phyloP scores from a whole-genome alignment of 2,888 invertebrate genomes.

The Cephus rjabovi region DNA sequence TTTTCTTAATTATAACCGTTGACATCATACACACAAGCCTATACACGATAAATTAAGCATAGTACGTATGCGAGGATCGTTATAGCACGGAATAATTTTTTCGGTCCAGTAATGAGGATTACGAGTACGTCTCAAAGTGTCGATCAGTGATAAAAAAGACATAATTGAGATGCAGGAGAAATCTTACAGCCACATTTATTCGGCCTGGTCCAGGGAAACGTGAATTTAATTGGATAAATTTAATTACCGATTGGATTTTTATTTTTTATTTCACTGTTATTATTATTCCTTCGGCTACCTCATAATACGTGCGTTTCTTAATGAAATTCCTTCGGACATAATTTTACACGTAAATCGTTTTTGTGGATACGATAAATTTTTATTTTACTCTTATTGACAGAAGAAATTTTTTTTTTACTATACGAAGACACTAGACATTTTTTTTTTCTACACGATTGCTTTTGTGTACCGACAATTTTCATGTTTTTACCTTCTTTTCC shows the following conservation, averaged over 20 bases:
- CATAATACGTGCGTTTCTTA: neutral
- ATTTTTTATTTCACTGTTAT: neutral
- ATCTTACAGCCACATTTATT: neutral
- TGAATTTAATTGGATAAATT: neutral
- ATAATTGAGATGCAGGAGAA: neutral
- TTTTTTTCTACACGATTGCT: neutral
- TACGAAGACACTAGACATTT: neutral
- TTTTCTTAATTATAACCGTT: neutral
- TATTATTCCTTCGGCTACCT: neutral
- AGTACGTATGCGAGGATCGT: neutral
- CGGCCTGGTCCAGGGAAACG: neutral
- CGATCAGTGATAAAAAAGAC: neutral
- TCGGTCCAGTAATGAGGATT: neutral
- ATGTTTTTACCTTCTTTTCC: neutral
- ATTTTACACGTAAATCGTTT: neutral
- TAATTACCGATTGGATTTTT: neutral
- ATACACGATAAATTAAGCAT: neutral
- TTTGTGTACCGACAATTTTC: neutral
- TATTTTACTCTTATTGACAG: neutral
- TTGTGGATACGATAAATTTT: neutral
- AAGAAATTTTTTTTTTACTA: neutral
- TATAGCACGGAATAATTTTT: neutral
- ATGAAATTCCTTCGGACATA: neutral
- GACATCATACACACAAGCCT: slow-evolving; percentile 10
- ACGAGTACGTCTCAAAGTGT: neutral